Conservation (phyloP, 2,888 invertebrate species). For the Drosophila ezoana region DNA sequence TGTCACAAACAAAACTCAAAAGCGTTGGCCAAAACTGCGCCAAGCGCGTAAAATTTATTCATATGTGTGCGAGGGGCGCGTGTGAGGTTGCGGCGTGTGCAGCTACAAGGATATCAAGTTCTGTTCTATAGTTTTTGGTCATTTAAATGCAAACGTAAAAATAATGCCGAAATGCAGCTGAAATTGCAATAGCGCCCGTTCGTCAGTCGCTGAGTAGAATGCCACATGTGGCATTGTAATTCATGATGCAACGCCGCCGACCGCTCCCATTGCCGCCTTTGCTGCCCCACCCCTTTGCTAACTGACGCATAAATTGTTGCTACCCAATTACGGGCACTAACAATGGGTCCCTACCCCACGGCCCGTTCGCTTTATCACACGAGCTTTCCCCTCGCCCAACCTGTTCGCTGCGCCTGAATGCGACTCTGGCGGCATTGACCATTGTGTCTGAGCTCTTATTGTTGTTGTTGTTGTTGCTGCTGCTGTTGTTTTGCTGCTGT, state of each 20-base stretch:
- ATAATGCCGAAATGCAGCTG: slow-evolving; percentile 66
- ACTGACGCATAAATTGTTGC: slow-evolving; percentile 78
- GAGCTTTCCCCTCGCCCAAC: neutral
- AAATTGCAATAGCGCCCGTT: slow-evolving; percentile 65
- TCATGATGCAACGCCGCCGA: slow-evolving; percentile 52
- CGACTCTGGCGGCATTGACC: slow-evolving; percentile 43
- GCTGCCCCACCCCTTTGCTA: slow-evolving; percentile 13
- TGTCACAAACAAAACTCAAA: slow-evolving; percentile 74
- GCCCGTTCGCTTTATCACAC: neutral
- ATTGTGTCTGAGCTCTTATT: slow-evolving; percentile 57
- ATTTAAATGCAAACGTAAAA: slow-evolving; percentile 67
- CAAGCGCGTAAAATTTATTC: slow-evolving; percentile 54
- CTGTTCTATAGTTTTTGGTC: slow-evolving; percentile 25
- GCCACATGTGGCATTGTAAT: slow-evolving; percentile 71
- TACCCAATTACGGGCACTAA: slow-evolving; percentile 79
- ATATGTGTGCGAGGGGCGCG: slow-evolving; percentile 24
- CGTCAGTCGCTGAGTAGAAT: slow-evolving; percentile 35
- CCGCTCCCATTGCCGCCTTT: slow-evolving; percentile 2
- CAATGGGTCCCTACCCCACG: slow-evolving; percentile 51
- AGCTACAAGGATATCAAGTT: slow-evolving; percentile 36
- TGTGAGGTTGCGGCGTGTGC: slow-evolving; percentile 10
- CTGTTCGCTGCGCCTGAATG: slow-evolving; percentile 31
- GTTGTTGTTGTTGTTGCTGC: slow-evolving; percentile 67
- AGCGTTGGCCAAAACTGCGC: slow-evolving; percentile 42
- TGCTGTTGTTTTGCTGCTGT: slow-evolving; percentile 49